Evolutionary conservation across 2,888 invertebrate species (phyloP).

Genomic region (Therioaphis trifolii): DNA sequence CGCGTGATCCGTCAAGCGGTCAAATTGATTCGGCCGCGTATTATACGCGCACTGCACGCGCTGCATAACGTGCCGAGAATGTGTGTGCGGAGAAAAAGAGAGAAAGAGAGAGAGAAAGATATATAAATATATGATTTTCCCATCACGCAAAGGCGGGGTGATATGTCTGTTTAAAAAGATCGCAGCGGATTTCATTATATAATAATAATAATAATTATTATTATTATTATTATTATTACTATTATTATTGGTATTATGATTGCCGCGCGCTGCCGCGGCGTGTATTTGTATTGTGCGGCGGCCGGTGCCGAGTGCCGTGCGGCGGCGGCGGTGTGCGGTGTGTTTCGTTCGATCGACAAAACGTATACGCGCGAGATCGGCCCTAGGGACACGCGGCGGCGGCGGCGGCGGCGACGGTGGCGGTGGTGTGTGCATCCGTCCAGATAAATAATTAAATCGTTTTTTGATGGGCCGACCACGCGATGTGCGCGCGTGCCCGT

Average conservation of each 20-base stretch:
- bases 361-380: slow-evolving; percentile 14
- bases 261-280: slow-evolving; percentile 6
- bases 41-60: too few relatives aligned
- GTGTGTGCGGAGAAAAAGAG: background rate
- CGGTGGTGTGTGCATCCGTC: slow-evolving; percentile 42
- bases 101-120: background rate
- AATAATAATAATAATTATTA: too few relatives aligned
- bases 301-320: background rate
- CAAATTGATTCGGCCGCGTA: too few relatives aligned
- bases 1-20: too few relatives aligned
- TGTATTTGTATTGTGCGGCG: slow-evolving; percentile 36
- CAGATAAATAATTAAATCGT: slow-evolving; percentile 61
- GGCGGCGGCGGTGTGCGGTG: slow-evolving; percentile 10
- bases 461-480: slow-evolving; percentile 51
- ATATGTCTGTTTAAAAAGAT: too few relatives aligned
- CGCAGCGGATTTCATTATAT: slow-evolving; percentile 30
- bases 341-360: slow-evolving; percentile 23
- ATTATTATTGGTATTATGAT: background rate
- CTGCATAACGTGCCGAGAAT: too few relatives aligned
- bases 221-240: background rate
- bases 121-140: slow-evolving; percentile 29
- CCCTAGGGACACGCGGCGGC: slow-evolving; percentile 32
- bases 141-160: background rate
- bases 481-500: slow-evolving; percentile 22
- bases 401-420: background rate